These are phyloP conservation scores for Drosophila kuntzei DNA, from an alignment of 2,888 invertebrate species.

Conservation along the genomic window DNA sequence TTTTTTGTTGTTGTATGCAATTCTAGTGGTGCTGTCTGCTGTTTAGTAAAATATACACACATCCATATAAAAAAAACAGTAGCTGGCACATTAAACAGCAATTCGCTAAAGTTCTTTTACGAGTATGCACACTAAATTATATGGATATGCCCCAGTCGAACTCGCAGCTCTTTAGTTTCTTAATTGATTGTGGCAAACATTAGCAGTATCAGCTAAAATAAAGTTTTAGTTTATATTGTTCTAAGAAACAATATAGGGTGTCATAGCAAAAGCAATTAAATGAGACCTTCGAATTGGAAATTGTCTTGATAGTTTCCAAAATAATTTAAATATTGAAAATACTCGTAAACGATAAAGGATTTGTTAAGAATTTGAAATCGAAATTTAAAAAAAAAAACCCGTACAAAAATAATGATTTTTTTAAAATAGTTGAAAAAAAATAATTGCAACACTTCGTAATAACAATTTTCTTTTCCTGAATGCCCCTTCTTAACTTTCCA, in stretches of 20 bases:
- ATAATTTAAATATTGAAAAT: not conserved
- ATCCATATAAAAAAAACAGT: conserved; percentile 47
- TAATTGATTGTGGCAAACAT: conserved; percentile 50
- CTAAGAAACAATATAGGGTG: not conserved
- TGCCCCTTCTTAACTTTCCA: not conserved
- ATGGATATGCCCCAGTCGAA: conserved; percentile 33
- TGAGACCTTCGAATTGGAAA: not conserved
- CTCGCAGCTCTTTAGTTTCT: conserved; percentile 31
- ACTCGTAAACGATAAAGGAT: not conserved
- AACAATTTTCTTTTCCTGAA: no score
- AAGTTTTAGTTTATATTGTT: not conserved
- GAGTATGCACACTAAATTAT: conserved; percentile 62
- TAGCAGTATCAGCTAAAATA: not conserved
- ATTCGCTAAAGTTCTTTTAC: conserved; percentile 43
- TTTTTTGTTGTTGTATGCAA: conserved; percentile 16
- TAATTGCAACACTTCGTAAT: no score
- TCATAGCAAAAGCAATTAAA: not conserved
- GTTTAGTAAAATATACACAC: conserved; percentile 50
- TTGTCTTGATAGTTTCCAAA: not conserved
- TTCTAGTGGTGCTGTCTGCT: conserved; percentile 14
- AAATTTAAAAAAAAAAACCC: not conserved
- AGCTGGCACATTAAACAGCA: conserved; percentile 30
- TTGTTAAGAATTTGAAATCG: not conserved
- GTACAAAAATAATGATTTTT: no score
- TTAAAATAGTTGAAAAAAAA: no score